These are phyloP conservation scores for Indicator maculatus DNA, from an alignment of 2,113 vertebrate species.

Conservation along the genomic window DNA sequence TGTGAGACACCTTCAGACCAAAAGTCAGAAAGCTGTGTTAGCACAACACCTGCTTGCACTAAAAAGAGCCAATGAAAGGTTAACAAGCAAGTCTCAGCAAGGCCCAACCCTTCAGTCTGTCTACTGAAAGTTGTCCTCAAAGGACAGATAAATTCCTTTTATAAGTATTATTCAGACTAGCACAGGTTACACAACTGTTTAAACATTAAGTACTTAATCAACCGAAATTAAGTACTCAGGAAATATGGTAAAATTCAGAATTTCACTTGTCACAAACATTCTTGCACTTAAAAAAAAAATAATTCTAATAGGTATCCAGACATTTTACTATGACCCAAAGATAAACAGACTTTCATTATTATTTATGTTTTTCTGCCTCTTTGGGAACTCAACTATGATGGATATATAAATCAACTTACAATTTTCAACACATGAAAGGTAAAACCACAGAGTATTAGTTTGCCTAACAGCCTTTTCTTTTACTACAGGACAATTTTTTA, in stretches of 20 bases:
- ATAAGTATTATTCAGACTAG: neutral
- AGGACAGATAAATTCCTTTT: neutral
- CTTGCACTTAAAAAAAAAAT: neutral
- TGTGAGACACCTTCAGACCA: neutral
- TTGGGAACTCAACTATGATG: neutral
- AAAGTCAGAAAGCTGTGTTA: neutral
- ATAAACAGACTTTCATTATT: neutral
- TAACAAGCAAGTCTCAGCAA: neutral
- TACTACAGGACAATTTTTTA: neutral
- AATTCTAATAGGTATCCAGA: neutral
- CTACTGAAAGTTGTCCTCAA: neutral
- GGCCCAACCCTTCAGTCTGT: neutral
- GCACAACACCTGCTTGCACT: neutral
- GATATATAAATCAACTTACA: neutral
- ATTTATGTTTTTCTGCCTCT: neutral
- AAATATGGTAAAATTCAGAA: neutral
- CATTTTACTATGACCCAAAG: neutral
- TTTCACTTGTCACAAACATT: neutral
- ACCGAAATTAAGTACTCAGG: neutral
- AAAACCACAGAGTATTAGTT: neutral
- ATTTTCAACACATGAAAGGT: neutral
- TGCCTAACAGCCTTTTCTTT: neutral
- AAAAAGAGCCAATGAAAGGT: neutral
- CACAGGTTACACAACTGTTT: neutral
- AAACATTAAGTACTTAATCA: neutral